phyloP scores from a whole-genome alignment of 2,888 invertebrate species.

The Iphiclides podalirius region DNA sequence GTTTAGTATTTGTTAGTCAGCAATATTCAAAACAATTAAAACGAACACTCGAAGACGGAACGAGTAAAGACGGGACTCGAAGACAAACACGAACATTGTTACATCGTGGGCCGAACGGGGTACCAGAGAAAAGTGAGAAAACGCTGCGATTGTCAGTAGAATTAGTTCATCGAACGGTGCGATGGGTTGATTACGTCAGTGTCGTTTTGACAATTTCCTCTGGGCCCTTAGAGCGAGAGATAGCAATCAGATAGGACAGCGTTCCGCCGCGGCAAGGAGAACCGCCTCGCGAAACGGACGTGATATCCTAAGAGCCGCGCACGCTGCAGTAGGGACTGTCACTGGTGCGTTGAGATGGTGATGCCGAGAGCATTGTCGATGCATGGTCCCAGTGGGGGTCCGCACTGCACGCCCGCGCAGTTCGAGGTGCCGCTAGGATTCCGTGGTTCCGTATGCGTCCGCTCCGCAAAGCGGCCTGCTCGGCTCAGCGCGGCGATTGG shows the following conservation, averaged over 20 bases:
- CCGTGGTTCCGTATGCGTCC: not conserved
- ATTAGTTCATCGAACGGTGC: conserved; percentile 53
- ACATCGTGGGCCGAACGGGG: conserved; percentile 50
- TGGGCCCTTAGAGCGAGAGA: conserved; percentile 47
- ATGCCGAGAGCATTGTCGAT: too few species aligned
- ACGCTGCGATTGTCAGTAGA: conserved; percentile 47
- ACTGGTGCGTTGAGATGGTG: conserved; percentile 36
- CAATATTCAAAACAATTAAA: conserved; percentile 56
- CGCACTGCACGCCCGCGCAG: conserved; percentile 51
- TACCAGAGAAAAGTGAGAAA: conserved; percentile 63
- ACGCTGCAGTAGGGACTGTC: conserved; percentile 60
- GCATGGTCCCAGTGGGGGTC: conserved; percentile 45
- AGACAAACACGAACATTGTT: conserved; percentile 33
- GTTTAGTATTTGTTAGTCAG: conserved; percentile 77
- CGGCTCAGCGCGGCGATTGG: not conserved
- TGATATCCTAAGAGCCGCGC: conserved; percentile 42
- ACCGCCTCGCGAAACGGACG: conserved; percentile 46
- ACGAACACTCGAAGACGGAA: conserved; percentile 37
- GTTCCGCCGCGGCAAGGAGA: conserved; percentile 32
- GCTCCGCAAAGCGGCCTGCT: not conserved
- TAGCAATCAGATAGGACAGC: conserved; percentile 35
- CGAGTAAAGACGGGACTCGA: conserved; percentile 36
- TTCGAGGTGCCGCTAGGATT: conserved; percentile 40
- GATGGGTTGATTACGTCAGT: conserved; percentile 49
- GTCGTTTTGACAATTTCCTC: conserved; percentile 63